Conservation (phyloP, 2,797 vertebrate genomes). For the Mustela erminea region DNA sequence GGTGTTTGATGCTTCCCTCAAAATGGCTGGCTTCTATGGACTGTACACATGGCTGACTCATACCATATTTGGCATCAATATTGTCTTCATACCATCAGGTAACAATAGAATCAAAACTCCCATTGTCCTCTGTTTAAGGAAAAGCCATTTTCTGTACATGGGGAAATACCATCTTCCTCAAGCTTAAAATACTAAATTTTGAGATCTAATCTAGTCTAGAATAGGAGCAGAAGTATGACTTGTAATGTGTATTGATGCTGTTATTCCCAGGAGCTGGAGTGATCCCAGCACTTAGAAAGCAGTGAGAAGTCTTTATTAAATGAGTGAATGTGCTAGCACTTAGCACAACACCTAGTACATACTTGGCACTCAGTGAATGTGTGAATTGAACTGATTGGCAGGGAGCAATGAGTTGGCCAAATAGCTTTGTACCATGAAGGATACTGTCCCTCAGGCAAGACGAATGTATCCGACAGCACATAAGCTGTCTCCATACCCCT, state of each 20-base stretch:
- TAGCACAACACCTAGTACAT: neutral
- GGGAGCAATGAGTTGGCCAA: neutral
- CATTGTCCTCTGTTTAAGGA: neutral
- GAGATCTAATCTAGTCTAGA: neutral
- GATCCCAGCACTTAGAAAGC: neutral
- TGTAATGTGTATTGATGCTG: neutral
- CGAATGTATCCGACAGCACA: neutral
- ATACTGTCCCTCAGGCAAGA: neutral
- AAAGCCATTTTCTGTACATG: neutral
- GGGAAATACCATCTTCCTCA: constrained; percentile 6
- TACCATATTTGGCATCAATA: constrained; percentile 99
- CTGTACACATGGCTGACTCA: constrained; percentile 99
- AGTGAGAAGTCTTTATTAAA: neutral
- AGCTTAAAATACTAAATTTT: neutral
- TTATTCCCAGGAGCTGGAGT: neutral
- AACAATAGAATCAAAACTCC: constrained; percentile 80
- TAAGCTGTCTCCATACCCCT: neutral
- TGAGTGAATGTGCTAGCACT: neutral
- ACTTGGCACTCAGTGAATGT: neutral
- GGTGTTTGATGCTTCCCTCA: constrained; percentile 99
- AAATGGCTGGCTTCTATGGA: constrained; percentile 99
- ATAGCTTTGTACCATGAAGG: neutral
- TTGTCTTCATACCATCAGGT: constrained; percentile 99
- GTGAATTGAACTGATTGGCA: neutral
- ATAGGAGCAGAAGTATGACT: neutral